Conservation (phyloP, 2,113 vertebrate genomes). For the Indicator maculatus region DNA sequence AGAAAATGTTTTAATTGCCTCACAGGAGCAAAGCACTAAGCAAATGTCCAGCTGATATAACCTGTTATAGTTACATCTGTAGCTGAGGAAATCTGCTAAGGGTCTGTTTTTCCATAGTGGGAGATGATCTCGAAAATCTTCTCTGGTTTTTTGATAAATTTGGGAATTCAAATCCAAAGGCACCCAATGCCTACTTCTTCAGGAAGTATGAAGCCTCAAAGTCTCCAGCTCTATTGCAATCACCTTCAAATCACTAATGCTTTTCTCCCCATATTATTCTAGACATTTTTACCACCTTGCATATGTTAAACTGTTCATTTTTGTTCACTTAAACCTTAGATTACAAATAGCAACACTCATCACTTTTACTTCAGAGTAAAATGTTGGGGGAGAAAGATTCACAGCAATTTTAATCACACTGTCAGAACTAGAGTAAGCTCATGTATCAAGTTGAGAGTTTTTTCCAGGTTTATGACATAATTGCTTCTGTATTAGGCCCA, state of each 20-base stretch:
- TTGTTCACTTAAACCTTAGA: not conserved
- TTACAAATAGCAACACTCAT: not conserved
- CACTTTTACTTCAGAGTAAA: not conserved
- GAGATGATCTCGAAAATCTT: not conserved
- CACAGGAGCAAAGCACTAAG: not conserved
- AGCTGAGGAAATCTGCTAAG: not conserved
- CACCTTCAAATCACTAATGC: not conserved
- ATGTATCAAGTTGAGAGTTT: conserved; percentile 53
- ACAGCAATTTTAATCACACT: conserved; percentile 59
- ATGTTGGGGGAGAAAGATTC: not conserved
- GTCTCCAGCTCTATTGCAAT: not conserved
- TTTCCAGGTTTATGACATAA: conserved; percentile 56
- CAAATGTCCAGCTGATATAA: not conserved
- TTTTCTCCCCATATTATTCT: not conserved
- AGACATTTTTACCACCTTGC: not conserved
- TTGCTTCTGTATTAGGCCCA: conserved; percentile 32
- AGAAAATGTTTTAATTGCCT: not conserved
- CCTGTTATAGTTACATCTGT: not conserved
- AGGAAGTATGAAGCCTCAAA: not conserved
- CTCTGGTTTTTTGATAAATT: not conserved
- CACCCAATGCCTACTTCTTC: not conserved
- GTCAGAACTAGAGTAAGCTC: conserved; percentile 62
- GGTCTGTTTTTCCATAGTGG: not conserved
- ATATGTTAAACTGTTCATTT: not conserved
- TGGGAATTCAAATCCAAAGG: not conserved